Evolutionary conservation across 2,888 invertebrate species (phyloP), one percentile per base, ranked within the genome.

Genomic region (Drosophila heteroneura): DNA sequence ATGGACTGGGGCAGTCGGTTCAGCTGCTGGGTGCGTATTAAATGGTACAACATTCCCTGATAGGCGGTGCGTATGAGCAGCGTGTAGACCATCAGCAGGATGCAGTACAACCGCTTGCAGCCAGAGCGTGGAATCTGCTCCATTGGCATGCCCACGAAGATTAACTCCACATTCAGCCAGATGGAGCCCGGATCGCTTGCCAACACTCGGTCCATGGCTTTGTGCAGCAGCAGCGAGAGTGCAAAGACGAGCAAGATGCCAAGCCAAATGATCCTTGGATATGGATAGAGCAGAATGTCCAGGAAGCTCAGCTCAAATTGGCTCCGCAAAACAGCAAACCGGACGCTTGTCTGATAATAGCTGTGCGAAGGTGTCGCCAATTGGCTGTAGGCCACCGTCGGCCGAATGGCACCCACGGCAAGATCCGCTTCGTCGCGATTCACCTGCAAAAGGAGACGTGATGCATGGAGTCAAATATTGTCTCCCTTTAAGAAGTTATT

Each of bases 61-160:
- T 92, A 92, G 9, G 85, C 79, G 19, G 83, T 82, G 12, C 92
- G 91, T 35, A 92, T 64, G 49, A 92, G 70, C 39, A 92, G 60
- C 2, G 83, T 76, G 65, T 68, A 82, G 54, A 82, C 22, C 76
- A 87, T 83, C 26, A 85, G 35, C 52, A 75, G 35, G 1, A 83
- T 63, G 71, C 78, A 87, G 32, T 70, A 77, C 3, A 87, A 33
- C 0, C 82, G 83, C 4, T 73, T 83, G 5, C 77, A 65, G 19
- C 71, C 74, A 1, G 63, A 68, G 16, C 72, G 33, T 0, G 82
- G 74, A 6, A 37, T 12, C 10, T 68, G 52, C 44, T 61, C n/a
- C 61, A 89, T 56, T 1, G 89, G 80, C 74, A 79, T 83, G n/a
- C 79, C 84, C 57, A 83, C 83, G 26, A 87, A 76, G 1, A 76